Evolutionary conservation across 2,113 vertebrate genomes (phyloP).

Genomic region (Myanophis thanlyinensis): DNA sequence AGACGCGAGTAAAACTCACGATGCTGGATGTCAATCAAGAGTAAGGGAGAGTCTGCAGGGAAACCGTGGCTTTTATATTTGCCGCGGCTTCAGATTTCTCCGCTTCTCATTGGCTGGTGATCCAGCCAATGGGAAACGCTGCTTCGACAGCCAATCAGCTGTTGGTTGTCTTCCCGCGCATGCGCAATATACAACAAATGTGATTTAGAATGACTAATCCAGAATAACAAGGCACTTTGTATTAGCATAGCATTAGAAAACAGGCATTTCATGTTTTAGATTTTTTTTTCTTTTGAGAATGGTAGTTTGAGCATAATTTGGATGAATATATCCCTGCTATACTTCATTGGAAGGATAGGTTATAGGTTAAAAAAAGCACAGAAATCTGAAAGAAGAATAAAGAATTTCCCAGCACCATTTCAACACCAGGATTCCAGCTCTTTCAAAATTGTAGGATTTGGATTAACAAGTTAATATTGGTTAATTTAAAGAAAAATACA

Average conservation of each 20-base stretch:
- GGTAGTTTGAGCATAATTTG: not conserved
- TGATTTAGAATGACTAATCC: not conserved
- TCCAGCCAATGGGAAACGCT: too few species aligned
- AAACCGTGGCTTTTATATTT: too few species aligned
- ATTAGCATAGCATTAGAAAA: slow-evolving; percentile 1
- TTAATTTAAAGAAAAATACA: slow-evolving; percentile 50
- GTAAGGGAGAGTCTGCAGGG: too few species aligned
- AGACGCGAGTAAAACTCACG: too few species aligned
- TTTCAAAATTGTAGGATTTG: slow-evolving; percentile 31
- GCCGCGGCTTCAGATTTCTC: too few species aligned
- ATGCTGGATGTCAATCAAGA: too few species aligned
- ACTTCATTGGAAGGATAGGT: not conserved
- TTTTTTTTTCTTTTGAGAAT: slow-evolving; percentile 14
- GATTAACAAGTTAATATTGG: slow-evolving; percentile 45
- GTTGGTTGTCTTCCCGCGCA: too few species aligned
- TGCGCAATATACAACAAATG: too few species aligned
- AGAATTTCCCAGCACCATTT: slow-evolving; percentile 9
- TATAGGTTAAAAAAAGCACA: slow-evolving; percentile 7
- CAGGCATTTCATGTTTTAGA: not conserved
- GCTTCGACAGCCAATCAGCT: too few species aligned
- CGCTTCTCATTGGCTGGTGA: too few species aligned
- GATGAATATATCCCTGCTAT: not conserved
- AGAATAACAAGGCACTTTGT: not conserved
- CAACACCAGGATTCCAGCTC: not conserved
- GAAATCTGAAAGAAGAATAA: not conserved